phyloP scores from a whole-genome alignment of 2,113 vertebrate genomes.

The Microtus montanus region DNA sequence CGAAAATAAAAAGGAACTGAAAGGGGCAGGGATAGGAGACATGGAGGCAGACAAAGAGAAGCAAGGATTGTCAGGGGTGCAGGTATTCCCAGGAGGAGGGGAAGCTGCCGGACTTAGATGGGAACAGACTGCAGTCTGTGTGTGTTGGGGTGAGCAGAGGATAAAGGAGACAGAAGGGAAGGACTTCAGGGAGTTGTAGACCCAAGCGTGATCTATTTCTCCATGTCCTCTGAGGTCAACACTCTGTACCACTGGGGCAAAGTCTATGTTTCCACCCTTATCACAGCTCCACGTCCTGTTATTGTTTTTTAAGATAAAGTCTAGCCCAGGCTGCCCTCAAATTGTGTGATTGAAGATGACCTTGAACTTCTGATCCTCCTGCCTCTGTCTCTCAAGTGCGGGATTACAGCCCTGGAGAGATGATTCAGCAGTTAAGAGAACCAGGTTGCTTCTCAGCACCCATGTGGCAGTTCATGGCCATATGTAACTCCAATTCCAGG shows the following conservation, averaged over 20 bases:
- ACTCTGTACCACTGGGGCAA: neutral
- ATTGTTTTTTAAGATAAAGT: neutral
- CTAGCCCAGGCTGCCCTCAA: neutral
- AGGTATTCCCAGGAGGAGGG: neutral
- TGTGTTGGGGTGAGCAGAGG: neutral
- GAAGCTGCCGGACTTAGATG: neutral
- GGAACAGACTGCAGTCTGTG: neutral
- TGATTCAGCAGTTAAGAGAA: neutral
- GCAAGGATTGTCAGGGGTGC: too few species aligned
- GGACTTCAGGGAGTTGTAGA: neutral
- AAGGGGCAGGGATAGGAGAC: neutral
- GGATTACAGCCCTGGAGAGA: neutral
- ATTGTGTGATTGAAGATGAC: neutral
- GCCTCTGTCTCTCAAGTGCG: neutral
- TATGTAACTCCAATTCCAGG: neutral
- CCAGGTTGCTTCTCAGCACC: neutral
- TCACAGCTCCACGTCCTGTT: neutral
- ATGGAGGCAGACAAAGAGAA: neutral
- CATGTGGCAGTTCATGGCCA: too few species aligned
- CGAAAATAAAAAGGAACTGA: neutral
- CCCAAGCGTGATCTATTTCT: neutral
- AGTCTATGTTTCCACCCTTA: neutral
- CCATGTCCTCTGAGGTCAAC: neutral
- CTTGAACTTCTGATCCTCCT: constrained; percentile 1
- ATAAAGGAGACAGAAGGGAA: neutral